Conservation (phyloP, 2,888 invertebrate species). For the Watsonalla binaria region DNA sequence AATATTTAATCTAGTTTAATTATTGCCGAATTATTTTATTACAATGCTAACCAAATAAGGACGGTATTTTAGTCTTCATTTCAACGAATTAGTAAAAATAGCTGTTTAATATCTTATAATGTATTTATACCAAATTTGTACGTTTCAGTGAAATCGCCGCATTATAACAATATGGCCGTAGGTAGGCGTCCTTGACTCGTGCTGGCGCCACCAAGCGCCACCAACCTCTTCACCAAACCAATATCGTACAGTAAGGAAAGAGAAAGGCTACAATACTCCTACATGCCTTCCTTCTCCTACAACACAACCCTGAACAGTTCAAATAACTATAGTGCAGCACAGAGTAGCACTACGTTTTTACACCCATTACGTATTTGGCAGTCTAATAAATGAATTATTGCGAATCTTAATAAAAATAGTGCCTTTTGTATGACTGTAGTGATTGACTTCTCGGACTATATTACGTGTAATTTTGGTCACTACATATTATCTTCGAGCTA, state of each 20-base stretch:
- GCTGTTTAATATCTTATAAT: too few species aligned
- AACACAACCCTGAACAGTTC: constrained; percentile 18
- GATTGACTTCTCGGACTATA: too few species aligned
- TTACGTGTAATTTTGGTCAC: too few species aligned
- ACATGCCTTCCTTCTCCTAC: constrained; percentile 29
- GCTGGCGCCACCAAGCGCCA: constrained; percentile 48
- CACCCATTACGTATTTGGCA: constrained; percentile 38
- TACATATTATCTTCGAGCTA: too few species aligned
- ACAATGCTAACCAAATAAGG: too few species aligned
- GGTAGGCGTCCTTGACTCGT: constrained; percentile 56
- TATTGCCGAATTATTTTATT: too few species aligned
- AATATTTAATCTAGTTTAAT: too few species aligned
- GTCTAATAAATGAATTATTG: too few species aligned
- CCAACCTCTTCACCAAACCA: constrained; percentile 21
- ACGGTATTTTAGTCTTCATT: too few species aligned
- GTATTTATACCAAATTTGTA: background rate
- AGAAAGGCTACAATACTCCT: constrained; percentile 24
- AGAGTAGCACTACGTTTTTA: constrained; percentile 19
- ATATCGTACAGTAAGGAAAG: constrained; percentile 23
- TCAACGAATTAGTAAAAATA: too few species aligned
- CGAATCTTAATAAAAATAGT: too few species aligned
- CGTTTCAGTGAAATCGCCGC: constrained; percentile 23
- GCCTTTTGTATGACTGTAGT: too few species aligned
- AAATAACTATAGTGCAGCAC: constrained; percentile 18
- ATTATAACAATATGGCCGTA: constrained; percentile 28